phyloP scores from a whole-genome alignment of 2,113 vertebrate species.

The Strigops habroptila region DNA sequence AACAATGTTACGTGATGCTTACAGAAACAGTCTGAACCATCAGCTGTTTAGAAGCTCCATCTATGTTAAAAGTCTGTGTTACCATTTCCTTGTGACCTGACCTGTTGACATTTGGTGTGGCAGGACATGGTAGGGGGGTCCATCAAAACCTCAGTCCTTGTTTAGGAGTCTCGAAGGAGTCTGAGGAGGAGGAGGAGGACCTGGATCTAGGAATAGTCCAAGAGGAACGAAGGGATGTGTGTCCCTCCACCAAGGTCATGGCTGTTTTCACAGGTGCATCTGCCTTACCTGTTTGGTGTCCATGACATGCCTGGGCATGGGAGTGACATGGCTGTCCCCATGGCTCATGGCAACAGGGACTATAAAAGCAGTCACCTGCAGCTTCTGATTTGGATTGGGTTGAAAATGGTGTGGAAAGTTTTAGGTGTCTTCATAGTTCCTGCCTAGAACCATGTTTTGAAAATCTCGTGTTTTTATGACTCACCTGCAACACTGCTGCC shows the following conservation, averaged over 20 bases:
- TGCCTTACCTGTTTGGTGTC: background rate
- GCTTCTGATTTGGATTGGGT: background rate
- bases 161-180: background rate
- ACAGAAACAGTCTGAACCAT: background rate
- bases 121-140: background rate
- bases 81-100: background rate
- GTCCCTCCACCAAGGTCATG: rapidly evolving
- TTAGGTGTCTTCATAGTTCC: background rate
- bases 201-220: background rate
- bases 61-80: background rate
- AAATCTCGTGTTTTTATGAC: background rate
- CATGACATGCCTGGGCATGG: background rate
- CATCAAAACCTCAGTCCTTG: background rate
- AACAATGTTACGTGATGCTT: rapidly evolving
- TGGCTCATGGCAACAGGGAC: background rate
- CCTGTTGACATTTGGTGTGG: background rate
- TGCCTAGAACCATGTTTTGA: background rate
- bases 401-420: background rate
- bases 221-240: background rate
- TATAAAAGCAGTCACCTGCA: background rate
- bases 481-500: background rate
- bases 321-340: background rate
- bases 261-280: background rate
- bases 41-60: background rate
- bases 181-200: background rate